Base-by-base conservation (phyloP, 2,113 vertebrate genomes). In the Narcine bancroftii region DNA sequence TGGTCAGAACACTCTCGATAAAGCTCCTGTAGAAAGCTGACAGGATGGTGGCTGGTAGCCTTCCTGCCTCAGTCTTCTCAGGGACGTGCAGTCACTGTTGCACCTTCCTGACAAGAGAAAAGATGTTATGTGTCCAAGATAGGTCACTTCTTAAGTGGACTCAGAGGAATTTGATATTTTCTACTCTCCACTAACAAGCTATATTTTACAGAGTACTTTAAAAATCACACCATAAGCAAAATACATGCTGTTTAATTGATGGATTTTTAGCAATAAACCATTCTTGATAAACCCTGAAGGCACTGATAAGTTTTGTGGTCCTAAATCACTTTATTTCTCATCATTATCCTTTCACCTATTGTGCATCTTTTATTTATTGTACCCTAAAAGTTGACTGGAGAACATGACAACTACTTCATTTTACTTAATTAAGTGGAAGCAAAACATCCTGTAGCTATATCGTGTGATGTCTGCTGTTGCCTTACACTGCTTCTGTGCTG, bases 301-400 rank as follows among this genome's bases (percentile, higher is more conserved):
- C 13, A 42, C 17, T 36, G 83, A 63, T 63, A 4, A 63, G 56
- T 60, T 87, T 13, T 87, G 60, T 89, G 63, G 56, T 17, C 21
- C 56, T 9, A 2, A 63, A 56, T 89, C 36, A 65, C 60, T 89
- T 89, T 89, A 63, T 65, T 89, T 89, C 60, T n/a, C 83, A n/a
- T 89, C 24, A 33, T 89, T 24, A 36, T 21, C 56, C 29, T 63
- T 33, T 65, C 56, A 33, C 60, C 56, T 24, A 39, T 63, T 39
- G n/a, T 89, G 85, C 85, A 89, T 89, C 60, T 89, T 89, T 36
- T 89, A 42, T 89, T 63, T 65, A 89, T 89, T 11, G 19, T 63
- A 65, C 60, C 56, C 36, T 39, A 39, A 53, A 65, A 6, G 45
- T 42, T 63, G 63, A 89, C 26, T 39, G 63, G 56, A 63, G 5